Evolutionary conservation across 2,888 invertebrate species (phyloP), one percentile per base, ranked within the genome.

Genomic region (Tenthredo distinguenda): DNA sequence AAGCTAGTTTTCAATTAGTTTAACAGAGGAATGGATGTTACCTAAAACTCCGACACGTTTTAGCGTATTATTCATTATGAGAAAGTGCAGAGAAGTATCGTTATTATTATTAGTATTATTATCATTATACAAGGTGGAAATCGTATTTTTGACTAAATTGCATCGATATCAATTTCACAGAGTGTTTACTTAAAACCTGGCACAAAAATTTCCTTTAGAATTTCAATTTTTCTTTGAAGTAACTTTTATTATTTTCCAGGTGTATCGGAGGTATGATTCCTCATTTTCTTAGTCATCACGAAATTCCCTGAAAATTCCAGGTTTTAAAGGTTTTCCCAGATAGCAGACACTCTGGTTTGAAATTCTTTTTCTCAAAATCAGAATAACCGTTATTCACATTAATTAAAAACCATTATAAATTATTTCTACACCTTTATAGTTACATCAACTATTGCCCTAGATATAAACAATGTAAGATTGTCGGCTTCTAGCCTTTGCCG

Each of bases 1-100:
- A 37, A 72, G 72, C 43, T 74, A 43, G 72, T 74, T 72, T 43
- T n/a, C 71, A 21, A 74, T 74, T 74, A 37, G 43, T 71, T 34
- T 71, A 34, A 12, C 71, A n/a, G n/a, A 71, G 71, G 71, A 71
- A 71, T 34, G 2, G 71, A 37, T 26, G 21, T 37, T 71, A 37
- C n/a, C 34, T 71, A 71, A 71, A 34, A 34, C n/a, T 3, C 47
- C 12, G 12, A 37, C 15, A 26, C 68, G 43, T 40, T 72, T 72
- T 40, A n/a, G 40, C 40, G 34, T 34, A n/a, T 40, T n/a, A 72
- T 72, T 72, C 65, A 65, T 65, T 26, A 31, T 31, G 65, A 34
- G 26, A 65, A 31, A 65, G 31, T 31, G 58, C 31, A 26, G 21
- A 65, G 0, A 21, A 15, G 31, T 65, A 65, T 26, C 9, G 10